Evolutionary conservation across 2,797 vertebrate species (phyloP), one percentile per base, ranked within the genome.

Genomic region (Sylvilagus floridanus): DNA sequence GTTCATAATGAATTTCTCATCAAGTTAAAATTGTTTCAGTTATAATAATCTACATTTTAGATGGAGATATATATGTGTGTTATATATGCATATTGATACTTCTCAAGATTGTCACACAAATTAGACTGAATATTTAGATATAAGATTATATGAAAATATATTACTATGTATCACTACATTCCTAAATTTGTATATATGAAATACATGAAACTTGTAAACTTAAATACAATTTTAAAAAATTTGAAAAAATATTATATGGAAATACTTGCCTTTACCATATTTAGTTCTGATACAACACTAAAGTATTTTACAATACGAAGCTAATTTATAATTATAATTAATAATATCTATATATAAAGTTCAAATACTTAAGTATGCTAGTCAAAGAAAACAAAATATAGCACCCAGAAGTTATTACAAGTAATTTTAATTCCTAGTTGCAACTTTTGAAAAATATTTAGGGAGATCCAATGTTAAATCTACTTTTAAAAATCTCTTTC

Each of bases 361-460:
- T 19, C 42, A 63, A 94, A 63, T 65, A 91, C 21, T 26, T 65
- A 93, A 63, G 10, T 57, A 3, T 19, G n/a, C 2, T n/a, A 79
- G 24, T 92, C 30, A 85, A 84, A 86, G 26, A 75, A 57, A 83
- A 88, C 2, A 90, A 92, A 95, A 69, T 52, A 7, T 5, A 95
- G 22, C 37, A 69, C 85, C 8, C 47, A 92, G 75, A 91, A 60
- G 22, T 76, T 84, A 52, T 75, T 57, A 81, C 83, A 86, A 83
- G 14, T 78, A 88, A 95, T 75, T 79, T 32, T 62, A 92, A 62
- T 68, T 84, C 24, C 32, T 78, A 78, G 28, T 26, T 92, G 35
- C 30, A 73, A 16, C 30, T 77, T 37, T 79, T 82, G 54, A 72
- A 94, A 93, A 78, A 28, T 35, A 35, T 68, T 92, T 78, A 66